Percentiles rank a stretch among this genome's conserved stretches.
phyloP scores from a whole-genome alignment of 2,888 invertebrate genomes.

The Leptinotarsa rubiginosa region DNA sequence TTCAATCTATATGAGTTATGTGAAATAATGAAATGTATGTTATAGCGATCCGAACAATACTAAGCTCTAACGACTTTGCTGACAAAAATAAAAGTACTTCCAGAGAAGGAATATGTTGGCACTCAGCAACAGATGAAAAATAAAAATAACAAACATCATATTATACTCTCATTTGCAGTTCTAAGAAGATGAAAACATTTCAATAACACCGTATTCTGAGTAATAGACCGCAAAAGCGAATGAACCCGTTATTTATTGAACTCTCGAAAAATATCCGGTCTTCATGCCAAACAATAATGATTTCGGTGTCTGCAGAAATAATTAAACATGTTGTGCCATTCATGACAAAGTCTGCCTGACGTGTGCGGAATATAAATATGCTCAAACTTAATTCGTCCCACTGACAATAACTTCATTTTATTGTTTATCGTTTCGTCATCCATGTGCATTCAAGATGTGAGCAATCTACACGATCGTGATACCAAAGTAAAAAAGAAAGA shows the following conservation, averaged over 20 bases:
- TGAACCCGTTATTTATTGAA: slow-evolving; percentile 2
- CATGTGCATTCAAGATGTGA: too few relatives aligned
- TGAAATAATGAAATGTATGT: too few relatives aligned
- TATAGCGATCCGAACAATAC: background rate
- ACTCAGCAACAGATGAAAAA: background rate
- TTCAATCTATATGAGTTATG: too few relatives aligned
- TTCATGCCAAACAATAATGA: background rate
- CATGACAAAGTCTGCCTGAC: background rate
- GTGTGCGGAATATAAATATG: background rate
- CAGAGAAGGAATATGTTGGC: background rate
- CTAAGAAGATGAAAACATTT: background rate
- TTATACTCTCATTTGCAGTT: background rate
- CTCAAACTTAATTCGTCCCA: background rate
- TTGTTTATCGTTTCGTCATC: too few relatives aligned
- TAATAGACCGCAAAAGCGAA: background rate
- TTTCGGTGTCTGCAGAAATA: slow-evolving; percentile 4
- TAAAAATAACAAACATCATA: background rate
- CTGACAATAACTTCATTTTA: background rate
- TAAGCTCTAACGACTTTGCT: background rate
- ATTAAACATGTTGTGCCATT: slow-evolving; percentile 3
- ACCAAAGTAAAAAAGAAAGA: too few relatives aligned
- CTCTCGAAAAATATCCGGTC: background rate
- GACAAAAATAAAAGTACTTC: background rate
- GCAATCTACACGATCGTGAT: too few relatives aligned
- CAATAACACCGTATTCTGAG: slow-evolving; percentile 4